phyloP scores from a whole-genome alignment of 37 sponge, comb jelly and placozoan genomes.

The Oopsacas minuta region DNA sequence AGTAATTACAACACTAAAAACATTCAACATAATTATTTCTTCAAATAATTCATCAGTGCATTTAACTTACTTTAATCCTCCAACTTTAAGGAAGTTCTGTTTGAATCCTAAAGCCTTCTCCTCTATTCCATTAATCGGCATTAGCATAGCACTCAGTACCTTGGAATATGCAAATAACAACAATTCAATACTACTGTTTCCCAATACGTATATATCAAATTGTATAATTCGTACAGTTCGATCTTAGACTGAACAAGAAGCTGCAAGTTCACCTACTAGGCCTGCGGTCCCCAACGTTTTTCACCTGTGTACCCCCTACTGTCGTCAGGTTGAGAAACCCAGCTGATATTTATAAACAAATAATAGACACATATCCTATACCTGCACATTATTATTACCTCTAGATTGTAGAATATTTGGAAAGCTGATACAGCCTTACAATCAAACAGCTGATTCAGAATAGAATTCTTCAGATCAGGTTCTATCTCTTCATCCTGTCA shows the following conservation, averaged over 20 bases:
- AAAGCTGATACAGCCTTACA: slow-evolving; percentile 31
- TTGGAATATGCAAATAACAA: too few species aligned
- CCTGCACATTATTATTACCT: slow-evolving; percentile 23
- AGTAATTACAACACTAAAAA: slow-evolving; percentile 32
- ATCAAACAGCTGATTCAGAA: slow-evolving; percentile 32
- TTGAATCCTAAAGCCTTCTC: slow-evolving; percentile 27
- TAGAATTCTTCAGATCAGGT: background rate
- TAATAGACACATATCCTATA: background rate
- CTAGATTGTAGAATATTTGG: slow-evolving; percentile 56
- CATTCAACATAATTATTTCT: too few species aligned
- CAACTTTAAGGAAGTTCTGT: slow-evolving; percentile 43
- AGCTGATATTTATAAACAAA: background rate
- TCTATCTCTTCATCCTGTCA: background rate
- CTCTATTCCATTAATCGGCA: slow-evolving; percentile 33
- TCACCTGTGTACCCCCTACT: too few species aligned
- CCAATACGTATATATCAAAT: too few species aligned
- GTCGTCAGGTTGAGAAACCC: too few species aligned
- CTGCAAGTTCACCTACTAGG: too few species aligned
- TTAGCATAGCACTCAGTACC: slow-evolving; percentile 46
- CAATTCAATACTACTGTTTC: too few species aligned
- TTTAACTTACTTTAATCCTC: slow-evolving; percentile 42
- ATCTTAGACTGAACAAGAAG: too few species aligned
- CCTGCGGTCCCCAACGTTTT: too few species aligned
- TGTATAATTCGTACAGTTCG: too few species aligned
- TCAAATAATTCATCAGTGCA: too few species aligned